A percentile compares a stretch with the other conserved stretches of the same genome.
These are phyloP conservation scores for Tupaia chinensis DNA, from an alignment of 2,113 vertebrate genomes.

Conservation along the genomic window DNA sequence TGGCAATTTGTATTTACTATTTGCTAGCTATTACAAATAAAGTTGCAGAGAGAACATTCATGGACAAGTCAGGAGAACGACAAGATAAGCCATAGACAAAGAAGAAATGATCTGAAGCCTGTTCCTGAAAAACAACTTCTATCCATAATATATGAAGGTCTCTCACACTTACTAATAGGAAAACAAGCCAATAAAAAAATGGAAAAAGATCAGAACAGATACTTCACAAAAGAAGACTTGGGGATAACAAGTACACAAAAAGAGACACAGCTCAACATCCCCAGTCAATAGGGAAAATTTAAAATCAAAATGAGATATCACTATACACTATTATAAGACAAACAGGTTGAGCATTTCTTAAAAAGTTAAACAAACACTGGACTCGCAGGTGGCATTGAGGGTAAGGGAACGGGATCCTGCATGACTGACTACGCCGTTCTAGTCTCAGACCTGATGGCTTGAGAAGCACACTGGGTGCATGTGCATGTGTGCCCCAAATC, in stretches of 20 bases:
- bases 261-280: neutral
- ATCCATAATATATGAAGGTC: neutral
- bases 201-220: neutral
- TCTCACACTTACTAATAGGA: neutral
- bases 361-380: neutral
- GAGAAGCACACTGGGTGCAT: too few relatives aligned
- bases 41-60: neutral
- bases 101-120: constrained; percentile 20
- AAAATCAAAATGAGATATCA: neutral
- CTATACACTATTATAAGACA: neutral
- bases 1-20: neutral
- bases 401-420: too few relatives aligned
- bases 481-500: too few relatives aligned
- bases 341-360: neutral
- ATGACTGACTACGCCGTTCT: too few relatives aligned
- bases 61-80: neutral
- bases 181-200: constrained; percentile 3
- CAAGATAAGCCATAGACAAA: neutral
- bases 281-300: neutral
- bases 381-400: too few relatives aligned
- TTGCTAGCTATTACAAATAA: neutral
- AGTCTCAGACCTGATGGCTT: too few relatives aligned
- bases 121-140: neutral
- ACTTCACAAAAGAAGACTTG: neutral
- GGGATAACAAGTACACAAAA: neutral